Evolutionary conservation across 2,888 invertebrate species (phyloP).

Genomic region (Pammene aurita): DNA sequence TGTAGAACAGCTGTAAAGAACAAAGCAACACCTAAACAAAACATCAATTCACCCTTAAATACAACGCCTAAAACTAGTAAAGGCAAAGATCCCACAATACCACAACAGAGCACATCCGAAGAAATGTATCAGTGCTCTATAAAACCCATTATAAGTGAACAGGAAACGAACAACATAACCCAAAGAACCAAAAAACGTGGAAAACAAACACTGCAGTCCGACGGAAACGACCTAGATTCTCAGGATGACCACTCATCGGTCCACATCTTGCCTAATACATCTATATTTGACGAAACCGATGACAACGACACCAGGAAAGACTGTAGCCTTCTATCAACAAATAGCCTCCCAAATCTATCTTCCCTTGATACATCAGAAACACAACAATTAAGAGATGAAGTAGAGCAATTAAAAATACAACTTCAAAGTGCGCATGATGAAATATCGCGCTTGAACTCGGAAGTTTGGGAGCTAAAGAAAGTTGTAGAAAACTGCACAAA

Average conservation of each 20-base stretch:
- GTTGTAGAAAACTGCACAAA: background rate
- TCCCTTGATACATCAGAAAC: background rate
- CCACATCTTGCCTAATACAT: background rate
- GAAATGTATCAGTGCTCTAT: background rate
- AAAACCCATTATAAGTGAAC: background rate
- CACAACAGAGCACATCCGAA: background rate
- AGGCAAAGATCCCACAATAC: background rate
- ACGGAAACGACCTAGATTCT: background rate
- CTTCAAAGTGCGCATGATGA: too few relatives aligned
- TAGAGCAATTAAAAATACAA: too few relatives aligned
- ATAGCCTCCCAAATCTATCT: background rate
- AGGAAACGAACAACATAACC: background rate
- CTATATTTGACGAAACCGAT: background rate
- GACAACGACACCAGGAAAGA: background rate
- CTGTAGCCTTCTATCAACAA: background rate
- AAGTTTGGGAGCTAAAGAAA: background rate
- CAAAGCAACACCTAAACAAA: background rate
- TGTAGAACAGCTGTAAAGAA: too few relatives aligned
- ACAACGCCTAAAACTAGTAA: background rate
- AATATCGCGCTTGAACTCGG: background rate
- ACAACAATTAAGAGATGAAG: too few relatives aligned
- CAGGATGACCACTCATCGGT: background rate
- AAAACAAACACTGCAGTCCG: background rate
- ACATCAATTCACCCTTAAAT: background rate
- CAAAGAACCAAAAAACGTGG: background rate